A percentile compares a stretch with the other conserved stretches of the same genome.
Conservation (phyloP, 2,888 invertebrate genomes). For the Cosmopolites sordidus region DNA sequence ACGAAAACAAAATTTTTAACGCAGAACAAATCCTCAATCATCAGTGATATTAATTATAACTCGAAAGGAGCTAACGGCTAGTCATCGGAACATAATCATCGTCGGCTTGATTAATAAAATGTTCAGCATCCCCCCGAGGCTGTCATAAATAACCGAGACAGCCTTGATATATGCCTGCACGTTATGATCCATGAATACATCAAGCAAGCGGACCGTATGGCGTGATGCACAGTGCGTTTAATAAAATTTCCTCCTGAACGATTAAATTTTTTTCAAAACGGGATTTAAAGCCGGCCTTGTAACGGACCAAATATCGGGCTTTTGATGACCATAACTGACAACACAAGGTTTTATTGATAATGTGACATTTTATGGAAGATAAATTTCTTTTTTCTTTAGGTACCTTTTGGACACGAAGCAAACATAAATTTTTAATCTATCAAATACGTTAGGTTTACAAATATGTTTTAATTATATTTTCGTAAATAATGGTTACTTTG, state of each 20-base stretch:
- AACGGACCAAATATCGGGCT: no score
- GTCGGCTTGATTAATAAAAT: slow-evolving; percentile 37
- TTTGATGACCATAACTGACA: no score
- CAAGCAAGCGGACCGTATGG: slow-evolving; percentile 26
- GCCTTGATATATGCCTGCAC: slow-evolving; percentile 43
- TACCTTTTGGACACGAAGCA: no score
- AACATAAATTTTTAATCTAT: no score
- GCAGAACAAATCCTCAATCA: slow-evolving; percentile 23
- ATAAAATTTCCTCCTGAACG: slow-evolving; percentile 22
- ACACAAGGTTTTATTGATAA: no score
- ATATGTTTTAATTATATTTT: no score
- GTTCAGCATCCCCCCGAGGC: slow-evolving; percentile 34
- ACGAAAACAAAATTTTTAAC: slow-evolving; percentile 21
- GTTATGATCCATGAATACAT: slow-evolving; percentile 44
- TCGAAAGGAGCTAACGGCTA: slow-evolving; percentile 26
- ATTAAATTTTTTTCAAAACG: slow-evolving; percentile 8
- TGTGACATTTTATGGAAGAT: no score
- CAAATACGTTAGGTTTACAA: no score
- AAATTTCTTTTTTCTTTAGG: no score
- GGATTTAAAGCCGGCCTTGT: neutral
- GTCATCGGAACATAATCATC: slow-evolving; percentile 35
- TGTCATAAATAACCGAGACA: slow-evolving; percentile 43
- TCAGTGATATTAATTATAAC: slow-evolving; percentile 29
- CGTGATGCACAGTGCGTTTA: slow-evolving; percentile 25
- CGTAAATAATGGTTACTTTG: no score